Conservation (phyloP, 1,140 invertebrate genomes). For the Chymomyza costata region DNA sequence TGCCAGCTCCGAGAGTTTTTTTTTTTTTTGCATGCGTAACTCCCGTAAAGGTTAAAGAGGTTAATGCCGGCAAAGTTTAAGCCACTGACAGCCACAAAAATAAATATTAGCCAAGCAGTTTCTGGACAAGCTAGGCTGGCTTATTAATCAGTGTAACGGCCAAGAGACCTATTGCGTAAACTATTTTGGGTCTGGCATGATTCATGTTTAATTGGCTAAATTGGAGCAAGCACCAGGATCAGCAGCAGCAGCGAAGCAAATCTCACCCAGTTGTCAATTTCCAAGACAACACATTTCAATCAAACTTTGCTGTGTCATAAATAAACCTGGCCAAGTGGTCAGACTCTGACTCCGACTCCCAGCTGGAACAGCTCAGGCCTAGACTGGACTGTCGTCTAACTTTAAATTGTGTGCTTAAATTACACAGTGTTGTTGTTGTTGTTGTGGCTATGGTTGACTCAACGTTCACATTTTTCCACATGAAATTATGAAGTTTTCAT, state of each 20-base stretch:
- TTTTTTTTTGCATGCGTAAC: too few species aligned
- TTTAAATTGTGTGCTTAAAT: constrained; percentile 50
- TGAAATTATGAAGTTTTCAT: constrained; percentile 69
- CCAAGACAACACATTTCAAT: constrained; percentile 69
- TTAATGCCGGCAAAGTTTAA: constrained; percentile 11
- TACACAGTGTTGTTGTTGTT: constrained; percentile 31
- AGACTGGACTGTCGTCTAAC: constrained; percentile 5
- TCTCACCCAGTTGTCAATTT: constrained; percentile 73
- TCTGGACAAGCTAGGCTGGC: constrained; percentile 32
- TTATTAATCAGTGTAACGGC: constrained; percentile 52
- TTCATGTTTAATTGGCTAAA: constrained; percentile 66
- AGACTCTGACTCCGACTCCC: too few species aligned
- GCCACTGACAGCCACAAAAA: neutral
- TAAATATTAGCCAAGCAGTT: neutral
- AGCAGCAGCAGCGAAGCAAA: constrained; percentile 48
- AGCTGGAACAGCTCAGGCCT: constrained; percentile 21
- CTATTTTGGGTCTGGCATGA: constrained; percentile 34
- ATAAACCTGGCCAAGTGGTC: constrained; percentile 62
- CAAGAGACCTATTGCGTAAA: constrained; percentile 23
- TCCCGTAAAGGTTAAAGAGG: constrained; percentile 13
- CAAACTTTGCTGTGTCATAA: constrained; percentile 67
- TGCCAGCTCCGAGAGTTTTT: too few species aligned
- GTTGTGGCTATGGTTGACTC: constrained; percentile 36
- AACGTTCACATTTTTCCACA: constrained; percentile 71
- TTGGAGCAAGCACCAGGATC: too few species aligned